Base-by-base conservation (phyloP, 2,888 invertebrate genomes). In the Hirtodrosophila alboralis region DNA sequence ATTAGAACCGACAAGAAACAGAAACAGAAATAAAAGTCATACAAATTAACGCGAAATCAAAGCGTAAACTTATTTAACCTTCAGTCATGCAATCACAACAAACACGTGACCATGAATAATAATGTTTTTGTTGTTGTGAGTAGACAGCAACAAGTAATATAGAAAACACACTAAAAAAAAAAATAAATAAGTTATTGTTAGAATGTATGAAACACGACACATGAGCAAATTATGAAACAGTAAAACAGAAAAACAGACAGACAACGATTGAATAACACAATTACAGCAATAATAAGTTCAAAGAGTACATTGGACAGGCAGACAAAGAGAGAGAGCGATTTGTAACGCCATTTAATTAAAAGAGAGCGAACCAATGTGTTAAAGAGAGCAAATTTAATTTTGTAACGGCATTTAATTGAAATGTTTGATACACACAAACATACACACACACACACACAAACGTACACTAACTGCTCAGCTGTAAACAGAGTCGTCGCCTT, bases 31-130 rank as follows among this genome's bases (percentile, higher is more conserved):
- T 63, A 59, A 63, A 73, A 60, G 31, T 51, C 37, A 62, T 33
- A 54, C 53, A 75, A 78, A 73, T 78, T 78, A 76, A 71, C 67
- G 60, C 60, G 62, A 75, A 79, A 81, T 81, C 79, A 81, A 78
- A 79, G 83, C 76, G 79, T 74, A 68, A 79, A 79, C 76, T 61
- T 57, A 74, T 76, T 66, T 62, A 70, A 79, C 79, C 79, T 83
- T 79, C 61, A 58, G 57, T 37, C 61, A 64, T 53, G 64, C 68
- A 64, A 70, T 47, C 54, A 60, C 48, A 63, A 72, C 54, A 71
- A 67, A 65, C 78, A 81, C 69, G 75, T 75, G 69, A 67, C 78
- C 75, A 59, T 79, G 65, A 62, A 56, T 41, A 60, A 40, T 51
- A 48, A 38, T 49, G 12, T 41, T 34, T 41, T 47, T 37, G 33